phyloP scores from a whole-genome alignment of 1,140 invertebrate genomes.

The Anthonomus grandis region DNA sequence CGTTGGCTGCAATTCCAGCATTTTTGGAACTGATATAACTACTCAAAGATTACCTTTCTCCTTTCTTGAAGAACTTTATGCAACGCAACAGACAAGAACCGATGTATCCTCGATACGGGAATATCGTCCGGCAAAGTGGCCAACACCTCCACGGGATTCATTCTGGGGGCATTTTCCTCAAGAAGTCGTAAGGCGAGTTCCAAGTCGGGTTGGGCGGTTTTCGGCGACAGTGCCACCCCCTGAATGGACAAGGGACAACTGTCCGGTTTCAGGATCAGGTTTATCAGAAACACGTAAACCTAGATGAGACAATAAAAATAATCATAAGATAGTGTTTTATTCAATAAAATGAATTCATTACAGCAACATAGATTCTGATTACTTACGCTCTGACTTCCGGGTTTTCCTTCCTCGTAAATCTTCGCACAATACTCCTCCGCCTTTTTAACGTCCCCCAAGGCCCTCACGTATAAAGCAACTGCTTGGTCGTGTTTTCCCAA shows the following conservation, averaged over 20 bases:
- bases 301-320: slow-evolving; percentile 46
- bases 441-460: slow-evolving; percentile 73
- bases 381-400: slow-evolving; percentile 35
- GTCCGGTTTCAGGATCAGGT: slow-evolving; percentile 62
- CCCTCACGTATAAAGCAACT: slow-evolving; percentile 83
- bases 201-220: slow-evolving; percentile 64
- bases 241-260: slow-evolving; percentile 49
- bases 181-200: slow-evolving; percentile 75
- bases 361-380: background rate
- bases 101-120: slow-evolving; percentile 66
- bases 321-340: slow-evolving; percentile 5
- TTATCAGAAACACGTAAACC: slow-evolving; percentile 65
- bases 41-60: background rate
- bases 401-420: slow-evolving; percentile 51
- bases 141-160: slow-evolving; percentile 72
- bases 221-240: slow-evolving; percentile 56
- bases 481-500: slow-evolving; percentile 91
- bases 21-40: background rate
- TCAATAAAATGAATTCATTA: background rate
- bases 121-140: slow-evolving; percentile 74
- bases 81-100: slow-evolving; percentile 66
- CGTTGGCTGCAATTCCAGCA: no score
- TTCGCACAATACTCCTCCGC: slow-evolving; percentile 84
- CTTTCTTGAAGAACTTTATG: slow-evolving; percentile 20
- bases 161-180: slow-evolving; percentile 76